Conservation (phyloP, 2,797 vertebrate genomes). For the Zalophus californianus region DNA sequence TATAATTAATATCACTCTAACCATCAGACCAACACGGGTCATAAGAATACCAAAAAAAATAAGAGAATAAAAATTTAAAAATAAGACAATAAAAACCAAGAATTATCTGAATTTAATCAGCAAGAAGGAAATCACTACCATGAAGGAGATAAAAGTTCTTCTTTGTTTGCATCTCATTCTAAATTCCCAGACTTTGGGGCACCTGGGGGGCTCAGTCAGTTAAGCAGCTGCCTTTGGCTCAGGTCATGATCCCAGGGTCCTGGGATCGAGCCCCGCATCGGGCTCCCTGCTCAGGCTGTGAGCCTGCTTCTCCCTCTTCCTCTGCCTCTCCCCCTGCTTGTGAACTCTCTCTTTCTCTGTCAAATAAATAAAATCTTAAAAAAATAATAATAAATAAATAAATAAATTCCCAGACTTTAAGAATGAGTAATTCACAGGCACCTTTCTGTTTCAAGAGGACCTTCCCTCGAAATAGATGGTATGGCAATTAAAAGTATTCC, state of each 20-base stretch:
- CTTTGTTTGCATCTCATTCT: neutral
- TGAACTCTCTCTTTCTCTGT: too few species aligned
- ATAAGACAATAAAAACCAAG: conserved; percentile 11
- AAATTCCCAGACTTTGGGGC: neutral
- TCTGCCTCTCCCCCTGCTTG: too few species aligned
- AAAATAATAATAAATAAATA: too few species aligned
- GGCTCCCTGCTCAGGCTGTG: too few species aligned
- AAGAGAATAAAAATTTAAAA: neutral
- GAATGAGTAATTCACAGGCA: neutral
- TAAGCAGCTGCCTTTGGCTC: too few species aligned
- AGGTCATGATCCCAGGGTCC: too few species aligned
- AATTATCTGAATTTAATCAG: conserved; percentile 15
- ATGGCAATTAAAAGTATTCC: neutral
- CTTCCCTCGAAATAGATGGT: neutral
- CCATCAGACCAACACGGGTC: neutral
- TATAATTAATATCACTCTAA: neutral
- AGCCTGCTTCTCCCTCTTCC: too few species aligned
- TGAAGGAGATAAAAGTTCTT: neutral
- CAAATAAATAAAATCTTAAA: too few species aligned
- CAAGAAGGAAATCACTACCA: conserved; percentile 47
- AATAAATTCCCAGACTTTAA: neutral
- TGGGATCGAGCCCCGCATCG: too few species aligned
- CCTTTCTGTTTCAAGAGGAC: neutral
- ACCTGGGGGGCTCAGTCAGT: too few species aligned
- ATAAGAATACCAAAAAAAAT: neutral